A percentile compares a stretch with the other conserved stretches of the same genome.
These are phyloP conservation scores for Saccopteryx leptura DNA, from an alignment of 2,113 vertebrate genomes.

Conservation along the genomic window DNA sequence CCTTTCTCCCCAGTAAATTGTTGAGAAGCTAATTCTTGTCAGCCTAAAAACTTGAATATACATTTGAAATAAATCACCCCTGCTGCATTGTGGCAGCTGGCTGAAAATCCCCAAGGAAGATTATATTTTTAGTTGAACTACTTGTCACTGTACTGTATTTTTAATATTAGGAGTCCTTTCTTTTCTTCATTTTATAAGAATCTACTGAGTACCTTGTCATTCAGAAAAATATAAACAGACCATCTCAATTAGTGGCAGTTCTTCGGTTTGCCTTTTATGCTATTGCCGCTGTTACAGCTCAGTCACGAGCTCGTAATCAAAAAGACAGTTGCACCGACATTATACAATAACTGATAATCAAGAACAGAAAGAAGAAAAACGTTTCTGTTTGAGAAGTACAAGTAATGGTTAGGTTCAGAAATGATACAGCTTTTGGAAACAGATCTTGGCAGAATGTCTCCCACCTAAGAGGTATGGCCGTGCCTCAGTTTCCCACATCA, in stretches of 20 bases:
- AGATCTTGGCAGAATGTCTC: background rate
- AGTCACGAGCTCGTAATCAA: background rate
- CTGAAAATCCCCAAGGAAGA: background rate
- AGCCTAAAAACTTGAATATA: conserved; percentile 42
- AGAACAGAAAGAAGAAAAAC: background rate
- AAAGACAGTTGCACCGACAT: background rate
- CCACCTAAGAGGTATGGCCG: background rate
- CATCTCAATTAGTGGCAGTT: background rate
- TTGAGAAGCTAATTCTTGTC: conserved; percentile 62
- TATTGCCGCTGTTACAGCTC: background rate
- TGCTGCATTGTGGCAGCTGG: background rate
- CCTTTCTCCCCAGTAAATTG: conserved; percentile 11
- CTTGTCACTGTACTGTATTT: background rate
- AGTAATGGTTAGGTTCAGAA: background rate
- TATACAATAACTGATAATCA: background rate
- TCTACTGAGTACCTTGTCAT: background rate
- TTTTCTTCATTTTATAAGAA: conserved; percentile 38
- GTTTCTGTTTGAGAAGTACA: background rate
- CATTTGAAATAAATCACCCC: conserved; percentile 60
- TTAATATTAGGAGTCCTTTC: conserved; percentile 37
- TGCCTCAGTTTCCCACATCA: background rate
- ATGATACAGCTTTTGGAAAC: background rate
- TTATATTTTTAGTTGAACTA: conserved; percentile 21
- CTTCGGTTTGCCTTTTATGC: background rate
- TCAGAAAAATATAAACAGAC: background rate